A percentile compares a stretch with the other conserved stretches of the same genome.
phyloP scores from a whole-genome alignment of 2,888 invertebrate genomes.

The Macropis europaea region DNA sequence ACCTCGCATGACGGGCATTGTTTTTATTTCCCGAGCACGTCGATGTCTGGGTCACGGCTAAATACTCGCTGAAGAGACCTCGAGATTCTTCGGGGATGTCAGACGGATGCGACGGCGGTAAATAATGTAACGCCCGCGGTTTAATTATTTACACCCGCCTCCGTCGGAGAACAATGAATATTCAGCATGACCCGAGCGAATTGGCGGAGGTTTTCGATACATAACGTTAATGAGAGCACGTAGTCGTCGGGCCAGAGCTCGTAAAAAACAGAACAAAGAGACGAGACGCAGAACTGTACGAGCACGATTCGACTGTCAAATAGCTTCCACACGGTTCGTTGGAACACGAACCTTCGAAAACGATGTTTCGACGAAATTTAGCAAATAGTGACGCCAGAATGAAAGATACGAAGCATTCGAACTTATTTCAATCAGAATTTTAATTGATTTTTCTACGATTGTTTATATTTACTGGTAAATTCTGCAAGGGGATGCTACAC shows the following conservation, averaged over 20 bases:
- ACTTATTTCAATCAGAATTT: too few relatives aligned
- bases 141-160: slow-evolving; percentile 38
- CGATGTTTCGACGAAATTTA: slow-evolving; percentile 31
- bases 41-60: slow-evolving; percentile 29
- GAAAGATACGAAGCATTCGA: too few relatives aligned
- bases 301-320: slow-evolving; percentile 6
- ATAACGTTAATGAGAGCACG: slow-evolving; percentile 34
- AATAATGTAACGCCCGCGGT: slow-evolving; percentile 19
- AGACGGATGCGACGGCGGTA: slow-evolving; percentile 13
- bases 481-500: too few relatives aligned
- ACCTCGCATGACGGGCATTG: slow-evolving; percentile 17
- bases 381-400: background rate
- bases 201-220: slow-evolving; percentile 23
- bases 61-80: slow-evolving; percentile 41
- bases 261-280: slow-evolving; percentile 1
- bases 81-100: slow-evolving; percentile 10
- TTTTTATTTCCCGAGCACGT: slow-evolving; percentile 34
- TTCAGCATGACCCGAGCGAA: slow-evolving; percentile 14
- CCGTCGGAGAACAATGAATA: slow-evolving; percentile 35
- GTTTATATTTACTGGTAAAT: too few relatives aligned
- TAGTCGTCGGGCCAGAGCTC: background rate
- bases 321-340: slow-evolving; percentile 13
- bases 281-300: slow-evolving; percentile 22
- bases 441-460: too few relatives aligned
- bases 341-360: slow-evolving; percentile 12